Evolutionary conservation across 1,140 invertebrate genomes (phyloP), one percentile per base, ranked within the genome.

Genomic region (Theocolax elegans): DNA sequence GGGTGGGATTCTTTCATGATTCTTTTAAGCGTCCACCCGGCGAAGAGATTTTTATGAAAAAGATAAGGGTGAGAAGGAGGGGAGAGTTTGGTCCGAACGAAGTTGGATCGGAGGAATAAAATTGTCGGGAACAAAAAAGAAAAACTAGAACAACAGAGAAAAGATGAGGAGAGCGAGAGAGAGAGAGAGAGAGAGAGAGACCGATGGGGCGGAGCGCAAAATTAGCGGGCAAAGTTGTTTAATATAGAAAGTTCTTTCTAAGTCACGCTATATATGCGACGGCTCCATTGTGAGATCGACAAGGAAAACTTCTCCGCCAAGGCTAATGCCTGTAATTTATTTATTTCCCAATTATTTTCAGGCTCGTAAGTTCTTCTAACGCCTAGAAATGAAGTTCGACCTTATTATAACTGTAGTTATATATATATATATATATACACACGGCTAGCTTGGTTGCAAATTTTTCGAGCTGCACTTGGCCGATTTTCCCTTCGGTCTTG

Each of bases 151-250:
- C 31, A 44, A 49, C 42, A 10, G 40, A 12, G 19, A 27, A 56
- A 66, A 46, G 64, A 66, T n/a, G 40, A 44, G 31, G 17, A 53
- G 10, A 27, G 40, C 31, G 2, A 17, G 31, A 10, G 10, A 51
- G 27, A 17, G 17, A 35, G 25, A 29, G 49, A 51, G 10, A 53
- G 23, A 67, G 60, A 70, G 21, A 25, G 48, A 40, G 56, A 23
- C 23, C 48, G 35, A 38, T 71, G 42, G 31, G 58, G 38, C 51
- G 67, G 64, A 59, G 46, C 49, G 51, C n/a, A 60, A 78, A 80
- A 80, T 79, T 79, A 79, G 74, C 73, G 65, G 44, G 27, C n/a
- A 77, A 80, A 77, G 74, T 80, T 80, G 77, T 77, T 80, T 77
- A 77, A 80, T 80, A 78, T 75, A 73, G 69, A 78, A 80, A 81